A percentile compares a stretch with the other conserved stretches of the same genome.
Conservation (phyloP, 2,113 vertebrate genomes). For the Phalacrocorax pelagicus region DNA sequence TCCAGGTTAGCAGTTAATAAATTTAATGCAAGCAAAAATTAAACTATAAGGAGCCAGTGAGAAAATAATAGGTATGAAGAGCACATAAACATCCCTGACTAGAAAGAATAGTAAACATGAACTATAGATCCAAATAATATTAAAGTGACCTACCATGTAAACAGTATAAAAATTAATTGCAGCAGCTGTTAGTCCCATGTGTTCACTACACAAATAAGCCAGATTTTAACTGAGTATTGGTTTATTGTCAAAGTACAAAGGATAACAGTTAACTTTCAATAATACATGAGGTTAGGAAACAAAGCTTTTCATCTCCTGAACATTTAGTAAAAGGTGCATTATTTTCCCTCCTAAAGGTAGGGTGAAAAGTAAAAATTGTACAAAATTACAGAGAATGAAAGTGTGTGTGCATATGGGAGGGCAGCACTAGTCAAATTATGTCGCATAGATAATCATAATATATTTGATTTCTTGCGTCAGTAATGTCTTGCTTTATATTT, state of each 20-base stretch:
- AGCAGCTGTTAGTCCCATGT: neutral
- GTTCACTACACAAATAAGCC: neutral
- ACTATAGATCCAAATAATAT: neutral
- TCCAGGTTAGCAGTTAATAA: neutral
- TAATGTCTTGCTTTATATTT: neutral
- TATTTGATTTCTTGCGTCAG: neutral
- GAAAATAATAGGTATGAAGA: neutral
- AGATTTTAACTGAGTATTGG: neutral
- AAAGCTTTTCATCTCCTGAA: neutral
- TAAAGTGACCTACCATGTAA: neutral
- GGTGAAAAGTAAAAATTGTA: neutral
- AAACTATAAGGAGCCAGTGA: neutral
- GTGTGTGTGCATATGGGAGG: too few species aligned
- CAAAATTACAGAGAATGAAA: neutral
- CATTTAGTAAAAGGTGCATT: neutral
- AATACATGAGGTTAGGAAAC: neutral
- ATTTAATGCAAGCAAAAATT: neutral
- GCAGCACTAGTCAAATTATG: neutral
- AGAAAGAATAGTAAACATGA: neutral
- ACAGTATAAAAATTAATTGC: neutral
- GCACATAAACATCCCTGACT: neutral
- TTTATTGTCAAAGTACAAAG: neutral
- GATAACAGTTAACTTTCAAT: neutral
- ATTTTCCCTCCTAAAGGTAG: neutral
- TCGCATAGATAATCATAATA: neutral